phyloP scores from a whole-genome alignment of 2,888 invertebrate genomes.

The Eretmocerus hayati region DNA sequence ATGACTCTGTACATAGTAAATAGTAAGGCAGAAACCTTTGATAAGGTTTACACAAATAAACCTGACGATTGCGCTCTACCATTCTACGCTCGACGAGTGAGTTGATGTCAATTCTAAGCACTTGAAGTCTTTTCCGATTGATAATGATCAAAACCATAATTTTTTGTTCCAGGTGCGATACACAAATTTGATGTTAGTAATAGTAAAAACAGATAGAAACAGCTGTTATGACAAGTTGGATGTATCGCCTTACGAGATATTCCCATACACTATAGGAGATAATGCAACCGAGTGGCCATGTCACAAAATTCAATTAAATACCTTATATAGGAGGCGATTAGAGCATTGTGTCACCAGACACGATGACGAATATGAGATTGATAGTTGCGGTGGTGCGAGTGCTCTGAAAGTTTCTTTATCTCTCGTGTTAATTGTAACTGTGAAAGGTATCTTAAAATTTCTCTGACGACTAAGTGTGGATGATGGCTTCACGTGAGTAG shows the following conservation, averaged over 20 bases:
- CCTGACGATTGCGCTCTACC: conserved; percentile 50
- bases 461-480: conserved; percentile 9
- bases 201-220: conserved; percentile 55
- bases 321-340: conserved; percentile 59
- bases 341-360: conserved; percentile 73
- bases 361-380: conserved; percentile 53
- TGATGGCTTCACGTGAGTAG: conserved; percentile 1
- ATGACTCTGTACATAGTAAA: conserved; percentile 64
- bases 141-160: not conserved
- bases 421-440: conserved; percentile 22
- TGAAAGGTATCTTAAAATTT: conserved; percentile 22
- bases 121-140: not conserved
- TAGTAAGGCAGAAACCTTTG: conserved; percentile 50
- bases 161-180: conserved; percentile 57
- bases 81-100: conserved; percentile 61
- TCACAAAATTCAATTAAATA: conserved; percentile 67
- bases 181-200: conserved; percentile 72
- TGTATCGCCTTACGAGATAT: conserved; percentile 50
- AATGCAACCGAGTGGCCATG: conserved; percentile 55
- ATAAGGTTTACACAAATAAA: conserved; percentile 42
- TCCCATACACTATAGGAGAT: conserved; percentile 38
- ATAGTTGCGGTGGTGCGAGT: conserved; percentile 44
- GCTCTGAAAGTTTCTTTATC: conserved; percentile 22
- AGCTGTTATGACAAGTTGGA: conserved; percentile 49
- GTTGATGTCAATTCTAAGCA: conserved; percentile 14